These are phyloP conservation scores for Myathropa florea DNA, from an alignment of 2,888 invertebrate species.

Conservation along the genomic window DNA sequence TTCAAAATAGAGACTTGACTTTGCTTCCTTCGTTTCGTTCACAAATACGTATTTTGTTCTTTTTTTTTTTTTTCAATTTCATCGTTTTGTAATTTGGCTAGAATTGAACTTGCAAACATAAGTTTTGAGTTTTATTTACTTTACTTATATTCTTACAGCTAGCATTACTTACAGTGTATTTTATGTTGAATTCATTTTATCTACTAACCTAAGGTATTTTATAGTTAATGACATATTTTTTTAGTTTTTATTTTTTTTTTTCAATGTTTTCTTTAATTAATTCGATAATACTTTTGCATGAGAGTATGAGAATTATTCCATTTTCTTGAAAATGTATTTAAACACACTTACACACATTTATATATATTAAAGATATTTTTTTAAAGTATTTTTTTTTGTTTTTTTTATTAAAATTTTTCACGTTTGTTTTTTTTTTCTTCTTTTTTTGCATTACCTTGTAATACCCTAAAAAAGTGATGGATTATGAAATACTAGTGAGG, in stretches of 20 bases:
- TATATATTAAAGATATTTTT: conserved; percentile 18
- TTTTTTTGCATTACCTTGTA: conserved; percentile 29
- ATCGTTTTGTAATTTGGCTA: conserved; percentile 61
- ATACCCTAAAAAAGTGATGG: conserved; percentile 12
- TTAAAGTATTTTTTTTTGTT: not conserved
- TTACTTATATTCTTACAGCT: conserved; percentile 28
- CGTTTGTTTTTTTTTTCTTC: conserved; percentile 1
- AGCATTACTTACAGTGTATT: conserved; percentile 47
- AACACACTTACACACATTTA: conserved; percentile 66
- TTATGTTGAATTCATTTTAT: conserved; percentile 55
- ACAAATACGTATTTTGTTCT: not conserved
- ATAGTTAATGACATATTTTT: conserved; percentile 34
- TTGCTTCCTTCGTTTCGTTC: not conserved
- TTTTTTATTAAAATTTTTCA: not conserved
- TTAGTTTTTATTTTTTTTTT: conserved; percentile 13
- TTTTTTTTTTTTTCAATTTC: conserved; percentile 17
- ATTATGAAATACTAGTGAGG: not conserved
- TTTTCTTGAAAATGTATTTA: conserved; percentile 46
- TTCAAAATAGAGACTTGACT: not conserved
- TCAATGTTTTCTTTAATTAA: conserved; percentile 25
- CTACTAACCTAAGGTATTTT: conserved; percentile 56
- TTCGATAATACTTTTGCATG: conserved; percentile 62
- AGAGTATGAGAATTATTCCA: conserved; percentile 61
- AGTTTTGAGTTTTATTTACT: conserved; percentile 24
- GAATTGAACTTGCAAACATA: conserved; percentile 62